These are phyloP conservation scores for Antrozous pallidus DNA, from an alignment of 2,797 vertebrate species.

Conservation along the genomic window DNA sequence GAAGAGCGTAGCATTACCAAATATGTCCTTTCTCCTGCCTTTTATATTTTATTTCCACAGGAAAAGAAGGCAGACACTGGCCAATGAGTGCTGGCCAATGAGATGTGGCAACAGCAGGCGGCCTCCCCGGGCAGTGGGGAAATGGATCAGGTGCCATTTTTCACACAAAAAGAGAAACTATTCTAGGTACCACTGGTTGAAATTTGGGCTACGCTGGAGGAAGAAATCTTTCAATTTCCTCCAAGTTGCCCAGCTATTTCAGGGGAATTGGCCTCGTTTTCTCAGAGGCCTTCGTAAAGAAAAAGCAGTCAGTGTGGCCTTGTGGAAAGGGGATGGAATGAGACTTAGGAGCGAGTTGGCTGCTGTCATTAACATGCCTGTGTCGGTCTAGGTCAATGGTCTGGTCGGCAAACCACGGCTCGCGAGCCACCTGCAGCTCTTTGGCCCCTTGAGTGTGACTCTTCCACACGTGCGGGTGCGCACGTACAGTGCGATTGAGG, in stretches of 20 bases:
- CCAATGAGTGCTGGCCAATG: conserved; percentile 74
- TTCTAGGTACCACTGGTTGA: conserved; percentile 32
- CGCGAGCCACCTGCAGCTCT: too few species aligned
- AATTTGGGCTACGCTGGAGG: conserved; percentile 1
- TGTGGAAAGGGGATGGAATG: not conserved
- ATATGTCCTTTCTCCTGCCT: conserved; percentile 84
- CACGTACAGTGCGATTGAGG: too few species aligned
- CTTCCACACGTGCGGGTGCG: too few species aligned
- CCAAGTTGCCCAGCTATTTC: not conserved
- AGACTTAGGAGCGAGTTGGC: not conserved
- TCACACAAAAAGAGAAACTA: conserved; percentile 65
- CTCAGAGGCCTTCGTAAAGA: not conserved
- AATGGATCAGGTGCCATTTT: conserved; percentile 62
- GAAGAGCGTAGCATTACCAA: conserved; percentile 84
- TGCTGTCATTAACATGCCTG: not conserved
- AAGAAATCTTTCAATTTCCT: conserved; percentile 34
- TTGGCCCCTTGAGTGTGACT: too few species aligned
- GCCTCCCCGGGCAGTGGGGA: conserved; percentile 57
- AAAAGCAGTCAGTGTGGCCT: not conserved
- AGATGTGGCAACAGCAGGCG: conserved; percentile 36
- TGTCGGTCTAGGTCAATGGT: not conserved
- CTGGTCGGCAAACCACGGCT: too few species aligned
- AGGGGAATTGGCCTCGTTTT: not conserved
- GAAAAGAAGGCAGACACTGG: conserved; percentile 75
- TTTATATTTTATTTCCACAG: conserved; percentile 84